Evolutionary conservation across 2,888 invertebrate genomes (phyloP).

Genomic region (Psococerastis gibbosa): DNA sequence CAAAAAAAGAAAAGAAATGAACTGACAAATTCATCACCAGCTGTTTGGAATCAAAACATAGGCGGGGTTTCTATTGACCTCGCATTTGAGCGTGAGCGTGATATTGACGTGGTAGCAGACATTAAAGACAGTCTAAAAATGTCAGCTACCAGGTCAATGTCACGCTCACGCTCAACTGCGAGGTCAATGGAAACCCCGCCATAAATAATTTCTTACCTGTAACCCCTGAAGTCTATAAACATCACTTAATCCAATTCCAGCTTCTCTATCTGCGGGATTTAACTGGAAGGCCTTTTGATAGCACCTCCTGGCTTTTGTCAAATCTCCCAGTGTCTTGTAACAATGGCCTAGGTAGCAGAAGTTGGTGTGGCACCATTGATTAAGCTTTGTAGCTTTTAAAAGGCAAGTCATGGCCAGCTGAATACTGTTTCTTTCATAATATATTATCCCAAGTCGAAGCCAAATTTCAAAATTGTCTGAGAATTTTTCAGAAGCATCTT

Average conservation of each 20-base stretch:
- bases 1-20: too few relatives aligned
- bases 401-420: conserved; percentile 8
- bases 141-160: too few relatives aligned
- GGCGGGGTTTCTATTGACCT: too few relatives aligned
- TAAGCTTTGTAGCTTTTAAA: conserved; percentile 33
- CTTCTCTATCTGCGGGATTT: conserved; percentile 42
- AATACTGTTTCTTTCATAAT: conserved; percentile 31
- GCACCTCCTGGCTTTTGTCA: conserved; percentile 59
- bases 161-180: too few relatives aligned
- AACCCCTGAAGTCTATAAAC: conserved; percentile 27
- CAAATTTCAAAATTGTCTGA: conserved; percentile 32
- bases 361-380: conserved; percentile 52
- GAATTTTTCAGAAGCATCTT: conserved; percentile 21
- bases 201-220: conserved; percentile 22
- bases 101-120: too few relatives aligned
- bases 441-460: conserved; percentile 38
- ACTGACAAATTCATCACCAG: background rate
- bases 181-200: too few relatives aligned
- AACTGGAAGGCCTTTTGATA: conserved; percentile 67
- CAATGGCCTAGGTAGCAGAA: conserved; percentile 59
- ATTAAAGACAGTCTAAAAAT: too few relatives aligned
- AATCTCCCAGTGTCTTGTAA: conserved; percentile 43
- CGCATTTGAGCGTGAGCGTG: too few relatives aligned
- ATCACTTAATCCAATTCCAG: conserved; percentile 55
- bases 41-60: too few relatives aligned